Evolutionary conservation across 2,888 invertebrate genomes (phyloP), one percentile per base, ranked within the genome.

Genomic region (Habroteleia sp.): DNA sequence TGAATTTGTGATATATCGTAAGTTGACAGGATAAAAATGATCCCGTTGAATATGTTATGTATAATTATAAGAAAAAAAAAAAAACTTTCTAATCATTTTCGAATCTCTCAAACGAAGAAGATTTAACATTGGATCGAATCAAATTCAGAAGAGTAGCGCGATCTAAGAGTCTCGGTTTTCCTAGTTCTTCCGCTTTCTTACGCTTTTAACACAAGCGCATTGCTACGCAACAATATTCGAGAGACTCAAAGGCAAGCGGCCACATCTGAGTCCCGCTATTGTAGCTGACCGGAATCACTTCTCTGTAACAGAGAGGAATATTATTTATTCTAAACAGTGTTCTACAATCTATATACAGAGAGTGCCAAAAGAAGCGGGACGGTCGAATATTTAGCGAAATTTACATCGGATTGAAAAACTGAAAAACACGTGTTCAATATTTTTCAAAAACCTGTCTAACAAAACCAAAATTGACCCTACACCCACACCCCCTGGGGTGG

Each of bases 261-360:
- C 77, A 79, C 79, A 76, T 77, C 80, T 77, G 78, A 80, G 84
- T 87, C 84, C 87, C 87, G 87, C 87, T 87, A 87, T 84, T 84
- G 84, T 80, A 81, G 82, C 85, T 87, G 86, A 87, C 87, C 87
- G 87, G 85, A 86, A 87, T 85, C 85, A 85, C 80, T 81, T 83
- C 85, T 84, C 85, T 86, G 87, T 86, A 86, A 86, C 81, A 79
- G 74, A 72, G 72, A 54, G 69, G 65, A 71, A 60, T 73, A 46
- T 74, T 62, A 42, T 56, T 66, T 66, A 46, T 41, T 41, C 33
- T 33, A 33, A 35, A 27, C 65, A 25, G 6, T 41, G 44, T 42
- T 37, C 44, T 65, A 52, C 52, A 50, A 65, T 65, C 39, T 65
- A 62, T 62, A 62, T 50, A 50, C 50, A 62, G 37, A 20, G n/a